A percentile compares a stretch with the other conserved stretches of the same genome.
Evolutionary conservation across 2,888 invertebrate species (phyloP).

Genomic region (Sycophila texana): DNA sequence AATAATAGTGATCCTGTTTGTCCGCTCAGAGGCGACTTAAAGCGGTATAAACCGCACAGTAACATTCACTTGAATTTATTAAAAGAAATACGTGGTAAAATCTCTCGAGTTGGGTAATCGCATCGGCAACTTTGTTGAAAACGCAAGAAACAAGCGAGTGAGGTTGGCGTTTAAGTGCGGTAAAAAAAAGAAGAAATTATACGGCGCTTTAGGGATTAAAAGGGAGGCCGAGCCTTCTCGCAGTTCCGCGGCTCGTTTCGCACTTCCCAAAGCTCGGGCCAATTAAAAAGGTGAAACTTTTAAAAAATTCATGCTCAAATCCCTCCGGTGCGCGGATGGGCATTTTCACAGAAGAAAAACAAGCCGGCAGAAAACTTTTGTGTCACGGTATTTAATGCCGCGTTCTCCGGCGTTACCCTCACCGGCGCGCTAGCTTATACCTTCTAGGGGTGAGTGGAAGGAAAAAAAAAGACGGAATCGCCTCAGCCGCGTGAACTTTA

Average conservation of each 20-base stretch:
- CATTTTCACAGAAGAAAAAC: slow-evolving; percentile 25
- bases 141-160: too few relatives aligned
- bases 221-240: slow-evolving; percentile 2
- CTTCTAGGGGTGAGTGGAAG: not conserved
- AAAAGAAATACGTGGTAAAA: not conserved
- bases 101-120: not conserved
- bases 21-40: too few relatives aligned
- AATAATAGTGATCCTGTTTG: too few relatives aligned
- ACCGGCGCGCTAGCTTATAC: too few relatives aligned
- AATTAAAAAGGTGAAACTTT: slow-evolving; percentile 43
- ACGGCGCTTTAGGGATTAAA: slow-evolving; percentile 17
- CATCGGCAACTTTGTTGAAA: too few relatives aligned
- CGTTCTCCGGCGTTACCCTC: too few relatives aligned
- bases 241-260: not conserved
- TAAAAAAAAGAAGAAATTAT: slow-evolving; percentile 4
- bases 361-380: slow-evolving; percentile 31
- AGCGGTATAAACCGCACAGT: too few relatives aligned
- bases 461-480: slow-evolving; percentile 9
- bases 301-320: slow-evolving; percentile 43
- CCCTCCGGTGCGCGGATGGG: slow-evolving; percentile 11
- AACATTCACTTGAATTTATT: too few relatives aligned
- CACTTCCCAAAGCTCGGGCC: not conserved
- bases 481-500: slow-evolving; percentile 34
- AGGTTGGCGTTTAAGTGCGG: too few relatives aligned
- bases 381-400: slow-evolving; percentile 26